Percentiles rank a stretch among this genome's conserved stretches.
Evolutionary conservation across 2,113 vertebrate genomes (phyloP).

Genomic region (Epinephelus lanceolatus): DNA sequence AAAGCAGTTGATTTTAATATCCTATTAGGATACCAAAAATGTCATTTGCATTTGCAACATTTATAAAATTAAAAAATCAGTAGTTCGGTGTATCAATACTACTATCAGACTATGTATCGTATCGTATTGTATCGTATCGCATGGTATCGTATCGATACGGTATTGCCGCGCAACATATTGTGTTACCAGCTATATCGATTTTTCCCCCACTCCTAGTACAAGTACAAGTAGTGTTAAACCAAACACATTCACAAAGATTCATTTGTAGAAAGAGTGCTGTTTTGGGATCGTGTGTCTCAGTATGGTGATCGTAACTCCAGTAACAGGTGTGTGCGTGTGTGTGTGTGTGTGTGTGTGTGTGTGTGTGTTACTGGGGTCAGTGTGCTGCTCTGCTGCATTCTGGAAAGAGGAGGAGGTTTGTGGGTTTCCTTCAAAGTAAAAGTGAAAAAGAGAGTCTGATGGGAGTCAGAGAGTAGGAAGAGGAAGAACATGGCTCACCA

Average conservation of each 20-base stretch:
- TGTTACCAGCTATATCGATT: no score
- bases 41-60: no score
- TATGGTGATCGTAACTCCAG: not conserved
- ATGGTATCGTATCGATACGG: no score
- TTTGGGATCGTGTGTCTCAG: not conserved
- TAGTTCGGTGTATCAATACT: no score
- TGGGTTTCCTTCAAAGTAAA: slow-evolving; percentile 19
- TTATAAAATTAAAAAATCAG: no score
- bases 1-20: no score
- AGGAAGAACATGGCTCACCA: slow-evolving; percentile 29
- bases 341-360: not conserved
- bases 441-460: slow-evolving; percentile 25
- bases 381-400: slow-evolving; percentile 22
- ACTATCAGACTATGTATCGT: no score
- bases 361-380: slow-evolving; percentile 21
- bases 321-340: slow-evolving; percentile 32
- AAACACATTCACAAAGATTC: not conserved
- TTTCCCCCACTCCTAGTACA: no score
- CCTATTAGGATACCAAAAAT: no score
- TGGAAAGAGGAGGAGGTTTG: slow-evolving; percentile 21
- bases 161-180: no score
- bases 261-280: not conserved
- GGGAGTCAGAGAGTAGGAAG: slow-evolving; percentile 4
- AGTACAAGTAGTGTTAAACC: not conserved
- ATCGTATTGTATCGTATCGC: no score